Base-by-base conservation (phyloP, 2,797 vertebrate species). In the Acridotheres tristis region DNA sequence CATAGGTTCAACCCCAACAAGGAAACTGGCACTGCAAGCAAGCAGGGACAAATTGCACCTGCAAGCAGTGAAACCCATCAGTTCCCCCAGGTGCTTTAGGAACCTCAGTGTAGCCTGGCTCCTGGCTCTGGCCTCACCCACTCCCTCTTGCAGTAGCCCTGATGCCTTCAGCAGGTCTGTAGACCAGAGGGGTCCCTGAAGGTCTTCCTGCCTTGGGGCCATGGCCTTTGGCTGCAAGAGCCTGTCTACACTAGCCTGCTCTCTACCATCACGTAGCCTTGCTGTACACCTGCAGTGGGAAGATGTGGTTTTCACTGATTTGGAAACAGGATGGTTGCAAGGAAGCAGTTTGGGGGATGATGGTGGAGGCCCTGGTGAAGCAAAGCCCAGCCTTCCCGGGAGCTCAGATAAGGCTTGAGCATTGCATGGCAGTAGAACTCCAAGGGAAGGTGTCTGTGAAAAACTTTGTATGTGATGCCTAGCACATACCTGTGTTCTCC, bases 401-500 rank as follows among this genome's bases (percentile, higher is more conserved):
- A 82, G 38, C 40, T 85, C 57, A 58, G 85, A 59, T 69, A 48
- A 66, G 72, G n/a, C 21, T 53, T 1, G 4, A 68, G 27, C 34
- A 8, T 42, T 0, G 1, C 1, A 1, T 27, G 48, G 43, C 13
- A 86, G 27, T 4, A 40, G 36, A 45, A 55, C 1, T 5, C 11
- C 22, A 36, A 57, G 45, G 32, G 40, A 65, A 48, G 12, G 11
- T 42, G 19, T 47, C 42, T 1, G 0, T 29, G 10, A 34, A 68
- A 63, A 63, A 13, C 26, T 45, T 71, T 57, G 21, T 32, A 15
- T 2, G 0, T 11, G n/a, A 78, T 38, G 38, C 36, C 16, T 69
- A n/a, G n/a, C 15, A 34, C 3, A 1, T 66, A 73, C 34, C 30
- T 16, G 50, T 11, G 2, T 76, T 82, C 58, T 63, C 19, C 13